These are phyloP conservation scores for Porites divaricata DNA, from an alignment of 92 coral and sea anemone species.

Conservation along the genomic window DNA sequence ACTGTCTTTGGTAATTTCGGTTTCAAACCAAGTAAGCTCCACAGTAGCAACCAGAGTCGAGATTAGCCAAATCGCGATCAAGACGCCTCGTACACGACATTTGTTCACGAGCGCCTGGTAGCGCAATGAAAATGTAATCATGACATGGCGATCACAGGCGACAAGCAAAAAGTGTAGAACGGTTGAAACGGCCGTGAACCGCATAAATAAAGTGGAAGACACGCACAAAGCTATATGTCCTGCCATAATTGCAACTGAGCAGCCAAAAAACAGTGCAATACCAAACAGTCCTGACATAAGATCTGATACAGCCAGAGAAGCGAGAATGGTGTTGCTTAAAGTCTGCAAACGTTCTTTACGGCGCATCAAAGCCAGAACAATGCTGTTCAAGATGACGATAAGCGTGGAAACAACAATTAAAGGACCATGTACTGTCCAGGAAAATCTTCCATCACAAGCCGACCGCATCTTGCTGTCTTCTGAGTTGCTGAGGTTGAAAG, in stretches of 20 bases:
- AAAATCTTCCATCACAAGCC: slow-evolving; percentile 14
- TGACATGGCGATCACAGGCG: slow-evolving; percentile 62
- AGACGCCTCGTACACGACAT: slow-evolving; percentile 21
- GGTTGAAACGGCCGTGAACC: slow-evolving; percentile 68
- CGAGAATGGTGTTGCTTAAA: slow-evolving; percentile 45
- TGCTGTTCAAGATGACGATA: slow-evolving; percentile 36
- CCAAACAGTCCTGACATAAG: slow-evolving; percentile 58
- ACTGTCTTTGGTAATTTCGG: slow-evolving; percentile 8
- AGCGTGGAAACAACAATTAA: slow-evolving; percentile 27
- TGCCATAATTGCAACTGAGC: slow-evolving; percentile 19
- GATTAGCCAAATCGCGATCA: slow-evolving; percentile 47
- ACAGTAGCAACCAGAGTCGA: slow-evolving; percentile 31
- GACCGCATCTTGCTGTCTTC: neutral
- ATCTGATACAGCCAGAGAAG: slow-evolving; percentile 64
- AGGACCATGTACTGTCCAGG: slow-evolving; percentile 18
- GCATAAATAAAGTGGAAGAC: slow-evolving; percentile 43
- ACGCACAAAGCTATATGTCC: slow-evolving; percentile 24
- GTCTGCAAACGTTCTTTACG: slow-evolving; percentile 47
- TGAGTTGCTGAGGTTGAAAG: neutral
- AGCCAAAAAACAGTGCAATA: slow-evolving; percentile 47
- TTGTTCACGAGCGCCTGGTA: slow-evolving; percentile 29
- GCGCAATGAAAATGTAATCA: slow-evolving; percentile 47
- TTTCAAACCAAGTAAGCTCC: slow-evolving; percentile 55
- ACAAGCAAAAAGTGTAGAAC: slow-evolving; percentile 63
- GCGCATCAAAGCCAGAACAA: slow-evolving; percentile 48